A percentile compares a stretch with the other conserved stretches of the same genome.
These are phyloP conservation scores for Amitus sp. DNA, from an alignment of 2,888 invertebrate species.

Conservation along the genomic window DNA sequence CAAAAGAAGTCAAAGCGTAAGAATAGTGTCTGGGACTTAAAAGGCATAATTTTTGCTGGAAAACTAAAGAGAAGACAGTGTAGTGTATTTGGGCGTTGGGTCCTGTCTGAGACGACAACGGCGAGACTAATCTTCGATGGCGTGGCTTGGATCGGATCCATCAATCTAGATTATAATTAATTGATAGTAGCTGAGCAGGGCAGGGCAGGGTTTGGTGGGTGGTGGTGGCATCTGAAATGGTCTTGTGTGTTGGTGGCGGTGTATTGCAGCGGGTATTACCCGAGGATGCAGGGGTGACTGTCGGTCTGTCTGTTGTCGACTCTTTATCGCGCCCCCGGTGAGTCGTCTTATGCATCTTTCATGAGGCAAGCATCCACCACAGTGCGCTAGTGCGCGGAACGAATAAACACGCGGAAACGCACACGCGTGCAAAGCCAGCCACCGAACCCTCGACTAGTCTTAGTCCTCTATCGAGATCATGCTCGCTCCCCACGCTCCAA, in stretches of 20 bases:
- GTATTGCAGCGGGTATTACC: conserved; percentile 64
- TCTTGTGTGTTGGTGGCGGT: conserved; percentile 44
- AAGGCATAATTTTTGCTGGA: no score
- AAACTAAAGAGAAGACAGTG: no score
- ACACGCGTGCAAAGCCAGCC: conserved; percentile 35
- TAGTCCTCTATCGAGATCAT: conserved; percentile 39
- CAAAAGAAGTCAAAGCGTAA: no score
- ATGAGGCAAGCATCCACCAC: conserved; percentile 63
- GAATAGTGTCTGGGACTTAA: no score
- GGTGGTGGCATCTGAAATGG: conserved; percentile 45
- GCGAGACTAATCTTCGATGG: conserved; percentile 64
- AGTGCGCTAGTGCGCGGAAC: conserved; percentile 42
- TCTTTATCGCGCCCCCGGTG: conserved; percentile 67
- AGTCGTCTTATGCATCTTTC: conserved; percentile 67
- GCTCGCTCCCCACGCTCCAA: conserved; percentile 22
- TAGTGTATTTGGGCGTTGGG: neutral
- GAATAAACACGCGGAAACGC: conserved; percentile 42
- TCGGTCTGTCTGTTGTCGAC: conserved; percentile 67
- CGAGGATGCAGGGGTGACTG: conserved; percentile 59
- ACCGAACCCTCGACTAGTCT: conserved; percentile 29
- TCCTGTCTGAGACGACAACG: conserved; percentile 53
- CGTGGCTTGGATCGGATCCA: conserved; percentile 59
- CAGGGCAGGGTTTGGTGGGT: conserved; percentile 56
- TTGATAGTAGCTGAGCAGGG: conserved; percentile 65
- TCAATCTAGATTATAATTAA: conserved; percentile 67